A percentile compares a stretch with the other conserved stretches of the same genome.
Evolutionary conservation across 92 coral and sea anemone species (phyloP).

Genomic region (Meandrina meandrites): DNA sequence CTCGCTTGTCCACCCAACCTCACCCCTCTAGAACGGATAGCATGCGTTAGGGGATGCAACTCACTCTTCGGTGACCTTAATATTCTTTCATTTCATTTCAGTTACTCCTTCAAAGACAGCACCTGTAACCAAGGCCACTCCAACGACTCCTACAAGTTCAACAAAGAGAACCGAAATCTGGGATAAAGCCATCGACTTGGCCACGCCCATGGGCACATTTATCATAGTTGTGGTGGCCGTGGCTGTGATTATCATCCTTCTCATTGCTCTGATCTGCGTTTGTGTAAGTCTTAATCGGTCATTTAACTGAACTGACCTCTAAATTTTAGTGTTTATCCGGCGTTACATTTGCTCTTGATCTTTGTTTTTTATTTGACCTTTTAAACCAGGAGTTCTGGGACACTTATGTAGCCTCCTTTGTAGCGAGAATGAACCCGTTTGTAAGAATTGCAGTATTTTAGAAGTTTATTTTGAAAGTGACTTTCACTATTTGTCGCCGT

Average conservation of each 20-base stretch:
- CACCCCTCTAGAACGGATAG: not conserved
- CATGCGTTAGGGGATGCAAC: not conserved
- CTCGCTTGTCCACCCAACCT: too few relatives aligned
- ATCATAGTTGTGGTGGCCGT: slow-evolving; percentile 61
- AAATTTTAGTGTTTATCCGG: not conserved
- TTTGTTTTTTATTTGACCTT: not conserved
- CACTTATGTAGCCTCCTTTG: too few relatives aligned
- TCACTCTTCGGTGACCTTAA: too few relatives aligned
- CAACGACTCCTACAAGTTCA: slow-evolving; percentile 19
- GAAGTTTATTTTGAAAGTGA: too few relatives aligned
- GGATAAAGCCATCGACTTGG: slow-evolving; percentile 48
- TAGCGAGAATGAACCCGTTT: too few relatives aligned
- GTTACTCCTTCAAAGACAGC: not conserved
- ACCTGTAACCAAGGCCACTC: not conserved
- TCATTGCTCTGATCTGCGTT: slow-evolving; percentile 51
- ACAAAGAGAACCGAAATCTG: slow-evolving; percentile 41
- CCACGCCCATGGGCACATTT: slow-evolving; percentile 46
- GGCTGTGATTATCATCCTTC: slow-evolving; percentile 53
- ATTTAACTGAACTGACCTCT: not conserved
- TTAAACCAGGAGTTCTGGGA: too few relatives aligned
- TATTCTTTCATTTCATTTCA: not conserved
- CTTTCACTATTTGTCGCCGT: too few relatives aligned
- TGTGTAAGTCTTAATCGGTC: slow-evolving; percentile 40
- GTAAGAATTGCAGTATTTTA: too few relatives aligned
- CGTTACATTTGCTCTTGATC: not conserved